These are phyloP conservation scores for Sepiola atlantica DNA, from an alignment of 2,888 invertebrate genomes.

Conservation along the genomic window DNA sequence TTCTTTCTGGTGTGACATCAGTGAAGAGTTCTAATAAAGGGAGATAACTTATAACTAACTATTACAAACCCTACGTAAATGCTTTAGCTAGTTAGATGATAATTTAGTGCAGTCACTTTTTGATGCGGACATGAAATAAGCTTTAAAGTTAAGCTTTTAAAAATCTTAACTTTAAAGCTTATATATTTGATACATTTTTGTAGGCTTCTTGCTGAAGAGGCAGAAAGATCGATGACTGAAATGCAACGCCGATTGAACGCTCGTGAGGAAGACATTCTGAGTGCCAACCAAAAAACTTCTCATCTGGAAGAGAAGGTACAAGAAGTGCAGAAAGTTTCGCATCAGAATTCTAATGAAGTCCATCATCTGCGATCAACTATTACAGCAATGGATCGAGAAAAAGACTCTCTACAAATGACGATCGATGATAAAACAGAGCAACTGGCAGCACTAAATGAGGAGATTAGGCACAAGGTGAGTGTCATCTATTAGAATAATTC, in stretches of 20 bases:
- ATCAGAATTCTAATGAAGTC: slow-evolving; percentile 67
- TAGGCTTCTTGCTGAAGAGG: slow-evolving; percentile 72
- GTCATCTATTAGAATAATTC: slow-evolving; percentile 32
- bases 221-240: slow-evolving; percentile 70
- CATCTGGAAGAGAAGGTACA: slow-evolving; percentile 66
- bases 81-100: too few relatives aligned
- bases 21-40: background rate
- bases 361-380: slow-evolving; percentile 66
- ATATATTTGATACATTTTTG: background rate
- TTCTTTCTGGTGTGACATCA: too few relatives aligned
- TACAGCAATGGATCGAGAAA: slow-evolving; percentile 71
- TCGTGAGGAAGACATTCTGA: slow-evolving; percentile 68
- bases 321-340: slow-evolving; percentile 58
- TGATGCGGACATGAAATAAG: background rate
- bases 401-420: slow-evolving; percentile 70
- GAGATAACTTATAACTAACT: too few relatives aligned
- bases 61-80: too few relatives aligned
- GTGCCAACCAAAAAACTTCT: slow-evolving; percentile 63
- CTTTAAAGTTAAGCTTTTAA: background rate
- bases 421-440: slow-evolving; percentile 73
- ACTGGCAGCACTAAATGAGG: slow-evolving; percentile 67
- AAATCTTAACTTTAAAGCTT: background rate
- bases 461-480: slow-evolving; percentile 65
- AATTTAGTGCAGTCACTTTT: too few relatives aligned
- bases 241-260: slow-evolving; percentile 65